Evolutionary conservation across 2,888 invertebrate genomes (phyloP).

Genomic region (Stratiomys singularior): DNA sequence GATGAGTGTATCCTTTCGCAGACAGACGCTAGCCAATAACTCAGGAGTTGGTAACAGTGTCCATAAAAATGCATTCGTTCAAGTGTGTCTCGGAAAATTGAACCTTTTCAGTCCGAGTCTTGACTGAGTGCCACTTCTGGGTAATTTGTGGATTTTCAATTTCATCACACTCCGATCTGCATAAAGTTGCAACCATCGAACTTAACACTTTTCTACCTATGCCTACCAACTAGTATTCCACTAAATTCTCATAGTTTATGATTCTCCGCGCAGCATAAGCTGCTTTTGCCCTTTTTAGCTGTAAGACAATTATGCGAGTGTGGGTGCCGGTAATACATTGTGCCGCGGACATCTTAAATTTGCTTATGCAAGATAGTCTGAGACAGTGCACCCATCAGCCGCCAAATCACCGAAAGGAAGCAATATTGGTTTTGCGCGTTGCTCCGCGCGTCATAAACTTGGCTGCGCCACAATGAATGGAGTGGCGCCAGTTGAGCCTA

Average conservation of each 20-base stretch:
- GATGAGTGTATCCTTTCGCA: neutral
- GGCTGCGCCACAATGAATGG: constrained; percentile 27
- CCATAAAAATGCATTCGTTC: no score
- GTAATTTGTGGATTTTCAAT: no score
- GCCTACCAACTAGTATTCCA: neutral
- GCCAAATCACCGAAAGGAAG: constrained; percentile 5
- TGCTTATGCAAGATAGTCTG: constrained; percentile 15
- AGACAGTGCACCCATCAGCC: constrained; percentile 8
- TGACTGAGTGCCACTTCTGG: no score
- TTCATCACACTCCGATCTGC: no score
- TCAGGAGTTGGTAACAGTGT: no score
- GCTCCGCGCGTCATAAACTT: constrained; percentile 22
- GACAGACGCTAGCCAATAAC: no score
- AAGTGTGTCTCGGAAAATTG: no score
- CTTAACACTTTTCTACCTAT: neutral
- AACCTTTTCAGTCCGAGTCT: no score
- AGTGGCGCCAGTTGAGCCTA: constrained; percentile 42
- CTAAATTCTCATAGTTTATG: constrained; percentile 14
- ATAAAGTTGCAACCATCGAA: no score
- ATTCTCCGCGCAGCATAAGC: neutral
- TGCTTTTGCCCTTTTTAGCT: constrained; percentile 9
- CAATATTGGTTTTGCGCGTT: constrained; percentile 28
- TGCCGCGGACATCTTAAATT: constrained; percentile 33
- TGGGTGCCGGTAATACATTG: constrained; percentile 28
- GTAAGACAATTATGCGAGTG: constrained; percentile 29